Evolutionary conservation across 2,888 invertebrate species (phyloP).

Genomic region (Homarus gammarus): DNA sequence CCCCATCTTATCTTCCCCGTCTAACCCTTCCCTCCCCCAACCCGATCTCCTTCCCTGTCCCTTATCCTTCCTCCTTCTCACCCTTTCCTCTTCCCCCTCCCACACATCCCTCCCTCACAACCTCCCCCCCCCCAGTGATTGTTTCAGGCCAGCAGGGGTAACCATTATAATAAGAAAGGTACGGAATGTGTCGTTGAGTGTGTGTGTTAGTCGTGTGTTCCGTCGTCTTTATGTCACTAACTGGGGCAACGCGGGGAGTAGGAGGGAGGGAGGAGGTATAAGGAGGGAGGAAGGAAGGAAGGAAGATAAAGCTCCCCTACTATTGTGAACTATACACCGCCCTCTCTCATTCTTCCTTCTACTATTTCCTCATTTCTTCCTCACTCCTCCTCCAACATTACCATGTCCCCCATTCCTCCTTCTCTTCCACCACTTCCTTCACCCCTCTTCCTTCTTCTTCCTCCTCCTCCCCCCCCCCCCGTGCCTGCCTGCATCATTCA

Average conservation of each 20-base stretch:
- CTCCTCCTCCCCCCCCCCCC: constrained; percentile 7
- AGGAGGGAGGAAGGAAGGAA: neutral
- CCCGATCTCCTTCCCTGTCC: neutral
- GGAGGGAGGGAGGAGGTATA: neutral
- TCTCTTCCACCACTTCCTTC: neutral
- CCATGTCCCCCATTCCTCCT: neutral
- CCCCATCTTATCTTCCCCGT: too few relatives aligned
- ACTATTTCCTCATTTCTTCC: neutral
- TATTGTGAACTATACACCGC: neutral
- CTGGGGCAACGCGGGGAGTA: neutral
- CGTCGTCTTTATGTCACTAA: too few relatives aligned
- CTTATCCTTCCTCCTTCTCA: too few relatives aligned
- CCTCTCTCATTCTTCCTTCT: neutral
- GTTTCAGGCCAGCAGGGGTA: too few relatives aligned
- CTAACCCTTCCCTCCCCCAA: too few relatives aligned
- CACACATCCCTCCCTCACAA: neutral
- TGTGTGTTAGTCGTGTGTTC: too few relatives aligned
- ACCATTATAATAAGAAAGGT: too few relatives aligned
- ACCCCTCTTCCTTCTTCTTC: neutral
- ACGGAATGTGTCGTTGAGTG: too few relatives aligned
- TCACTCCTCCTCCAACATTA: neutral
- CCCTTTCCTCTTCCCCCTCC: neutral
- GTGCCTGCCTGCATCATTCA: neutral
- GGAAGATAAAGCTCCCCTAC: neutral
- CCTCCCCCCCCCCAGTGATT: too few relatives aligned